A percentile compares a stretch with the other conserved stretches of the same genome.
phyloP scores from a whole-genome alignment of 2,888 invertebrate genomes.

The Sinhomidia bicolor region DNA sequence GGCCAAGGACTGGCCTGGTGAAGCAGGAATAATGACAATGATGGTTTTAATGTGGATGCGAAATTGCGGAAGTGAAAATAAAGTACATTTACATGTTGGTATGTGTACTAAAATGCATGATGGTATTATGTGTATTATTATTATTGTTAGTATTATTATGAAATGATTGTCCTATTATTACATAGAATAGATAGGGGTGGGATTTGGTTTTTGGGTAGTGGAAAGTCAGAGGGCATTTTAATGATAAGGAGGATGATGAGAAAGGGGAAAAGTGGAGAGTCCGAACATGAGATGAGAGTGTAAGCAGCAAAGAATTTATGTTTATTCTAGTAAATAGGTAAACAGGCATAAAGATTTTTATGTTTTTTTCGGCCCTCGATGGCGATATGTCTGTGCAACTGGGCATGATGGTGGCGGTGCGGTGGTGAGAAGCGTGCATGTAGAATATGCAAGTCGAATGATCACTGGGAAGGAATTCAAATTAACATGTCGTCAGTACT shows the following conservation, averaged over 20 bases:
- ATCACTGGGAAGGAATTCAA: neutral
- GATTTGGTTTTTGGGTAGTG: neutral
- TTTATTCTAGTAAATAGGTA: neutral
- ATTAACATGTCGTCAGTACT: neutral
- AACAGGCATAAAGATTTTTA: neutral
- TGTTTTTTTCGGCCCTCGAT: neutral
- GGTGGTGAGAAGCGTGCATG: neutral
- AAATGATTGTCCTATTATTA: too few species aligned
- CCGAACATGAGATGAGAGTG: neutral
- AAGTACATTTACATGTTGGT: neutral
- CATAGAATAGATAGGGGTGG: neutral
- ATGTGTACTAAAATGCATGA: too few species aligned
- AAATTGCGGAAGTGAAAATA: neutral
- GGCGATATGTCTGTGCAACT: neutral
- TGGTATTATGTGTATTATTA: neutral
- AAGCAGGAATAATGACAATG: slow-evolving; percentile 7
- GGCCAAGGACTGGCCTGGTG: too few species aligned
- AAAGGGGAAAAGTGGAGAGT: too few species aligned
- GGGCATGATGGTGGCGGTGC: neutral
- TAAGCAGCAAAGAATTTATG: neutral
- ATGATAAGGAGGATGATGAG: neutral
- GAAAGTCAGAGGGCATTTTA: neutral
- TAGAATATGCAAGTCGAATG: neutral
- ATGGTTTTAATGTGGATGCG: neutral
- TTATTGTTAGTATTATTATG: neutral